Evolutionary conservation across 2,888 invertebrate species (phyloP).

Genomic region (Perizoma flavofasciatum): DNA sequence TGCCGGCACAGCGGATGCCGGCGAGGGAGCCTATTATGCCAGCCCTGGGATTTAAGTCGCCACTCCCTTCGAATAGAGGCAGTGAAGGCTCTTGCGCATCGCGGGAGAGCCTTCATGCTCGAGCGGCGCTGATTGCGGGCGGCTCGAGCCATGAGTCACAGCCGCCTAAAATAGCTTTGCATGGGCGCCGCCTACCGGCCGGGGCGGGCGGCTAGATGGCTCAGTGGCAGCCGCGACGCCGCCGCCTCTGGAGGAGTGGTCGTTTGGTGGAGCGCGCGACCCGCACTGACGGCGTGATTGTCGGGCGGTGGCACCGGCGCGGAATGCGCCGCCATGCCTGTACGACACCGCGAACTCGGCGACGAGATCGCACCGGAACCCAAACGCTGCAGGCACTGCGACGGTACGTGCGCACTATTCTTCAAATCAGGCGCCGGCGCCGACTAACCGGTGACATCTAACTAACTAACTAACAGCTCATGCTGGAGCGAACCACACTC

Average conservation of each 20-base stretch:
- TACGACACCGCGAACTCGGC: slow-evolving; percentile 83
- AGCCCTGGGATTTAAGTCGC: slow-evolving; percentile 10
- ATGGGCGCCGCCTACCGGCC: slow-evolving; percentile 83
- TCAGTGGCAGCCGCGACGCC: slow-evolving; percentile 81
- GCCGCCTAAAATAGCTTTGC: slow-evolving; percentile 75
- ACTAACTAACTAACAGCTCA: slow-evolving; percentile 5
- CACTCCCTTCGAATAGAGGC: neutral
- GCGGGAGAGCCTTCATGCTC: slow-evolving; percentile 71
- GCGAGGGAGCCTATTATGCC: too few relatives aligned
- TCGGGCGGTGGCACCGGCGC: slow-evolving; percentile 78
- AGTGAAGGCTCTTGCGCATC: slow-evolving; percentile 56
- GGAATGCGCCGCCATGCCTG: slow-evolving; percentile 84
- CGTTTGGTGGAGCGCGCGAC: slow-evolving; percentile 59
- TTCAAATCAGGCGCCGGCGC: slow-evolving; percentile 43
- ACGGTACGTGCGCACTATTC: slow-evolving; percentile 85
- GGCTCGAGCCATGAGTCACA: slow-evolving; percentile 77
- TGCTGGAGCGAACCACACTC: neutral
- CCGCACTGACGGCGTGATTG: slow-evolving; percentile 54
- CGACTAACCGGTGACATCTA: slow-evolving; percentile 26
- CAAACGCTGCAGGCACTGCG: slow-evolving; percentile 96
- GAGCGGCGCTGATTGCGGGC: slow-evolving; percentile 69
- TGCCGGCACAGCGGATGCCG: too few relatives aligned
- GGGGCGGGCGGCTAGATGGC: slow-evolving; percentile 78
- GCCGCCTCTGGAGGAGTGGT: slow-evolving; percentile 77
- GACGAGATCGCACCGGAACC: slow-evolving; percentile 88